Evolutionary conservation across 2,888 invertebrate genomes (phyloP).

Genomic region (Aspidiotus destructor): DNA sequence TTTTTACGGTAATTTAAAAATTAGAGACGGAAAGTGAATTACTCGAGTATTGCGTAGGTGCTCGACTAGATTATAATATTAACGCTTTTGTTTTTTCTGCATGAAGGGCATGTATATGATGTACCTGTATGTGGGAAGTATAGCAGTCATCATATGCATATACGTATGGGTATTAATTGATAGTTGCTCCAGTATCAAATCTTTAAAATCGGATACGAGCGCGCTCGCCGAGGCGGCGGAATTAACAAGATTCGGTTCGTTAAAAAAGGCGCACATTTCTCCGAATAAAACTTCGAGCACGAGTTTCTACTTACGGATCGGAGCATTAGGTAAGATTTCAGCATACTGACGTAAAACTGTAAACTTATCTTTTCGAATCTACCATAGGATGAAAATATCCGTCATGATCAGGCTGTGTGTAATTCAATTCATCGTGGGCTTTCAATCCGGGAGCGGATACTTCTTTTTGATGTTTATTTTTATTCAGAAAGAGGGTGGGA

Average conservation of each 20-base stretch:
- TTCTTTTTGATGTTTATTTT: no score
- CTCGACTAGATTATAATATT: no score
- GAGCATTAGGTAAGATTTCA: slow-evolving; percentile 44
- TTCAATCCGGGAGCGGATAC: no score
- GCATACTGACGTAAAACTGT: no score
- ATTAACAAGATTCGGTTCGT: slow-evolving; percentile 45
- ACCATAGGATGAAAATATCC: no score
- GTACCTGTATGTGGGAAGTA: slow-evolving; percentile 49
- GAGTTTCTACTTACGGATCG: slow-evolving; percentile 48
- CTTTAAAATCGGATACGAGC: slow-evolving; percentile 37
- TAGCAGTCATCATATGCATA: slow-evolving; percentile 48
- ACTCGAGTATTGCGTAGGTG: no score
- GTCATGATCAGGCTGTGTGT: no score
- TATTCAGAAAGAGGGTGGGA: no score
- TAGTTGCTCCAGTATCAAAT: slow-evolving; percentile 45
- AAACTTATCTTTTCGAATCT: no score
- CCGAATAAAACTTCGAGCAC: slow-evolving; percentile 46
- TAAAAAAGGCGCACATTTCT: slow-evolving; percentile 48
- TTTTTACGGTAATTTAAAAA: neutral
- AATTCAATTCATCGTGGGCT: no score
- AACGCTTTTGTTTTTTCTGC: no score
- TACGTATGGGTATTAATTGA: slow-evolving; percentile 49
- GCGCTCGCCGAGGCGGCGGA: slow-evolving; percentile 34
- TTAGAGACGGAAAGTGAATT: no score
- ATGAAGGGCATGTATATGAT: slow-evolving; percentile 46